A percentile compares a stretch with the other conserved stretches of the same genome.
Conservation (phyloP, 2,797 vertebrate species). For the Apogon hyalosoma region DNA sequence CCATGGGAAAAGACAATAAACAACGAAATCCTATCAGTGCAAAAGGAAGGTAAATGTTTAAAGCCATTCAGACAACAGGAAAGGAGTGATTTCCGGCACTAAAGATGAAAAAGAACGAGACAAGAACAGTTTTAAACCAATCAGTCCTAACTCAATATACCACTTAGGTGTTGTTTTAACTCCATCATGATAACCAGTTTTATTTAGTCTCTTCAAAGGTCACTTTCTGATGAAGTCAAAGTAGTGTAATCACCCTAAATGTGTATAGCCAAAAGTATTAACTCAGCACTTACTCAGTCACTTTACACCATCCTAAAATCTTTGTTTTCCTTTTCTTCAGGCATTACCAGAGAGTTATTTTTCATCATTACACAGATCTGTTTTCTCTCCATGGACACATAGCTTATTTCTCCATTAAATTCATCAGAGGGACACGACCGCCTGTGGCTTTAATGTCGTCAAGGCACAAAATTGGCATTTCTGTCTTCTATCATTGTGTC, state of each 20-base stretch:
- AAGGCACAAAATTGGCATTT: slow-evolving; percentile 41
- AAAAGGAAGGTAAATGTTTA: slow-evolving; percentile 76
- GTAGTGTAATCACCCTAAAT: slow-evolving; percentile 77
- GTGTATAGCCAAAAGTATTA: slow-evolving; percentile 78
- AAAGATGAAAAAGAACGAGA: slow-evolving; percentile 79
- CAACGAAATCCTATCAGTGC: slow-evolving; percentile 78
- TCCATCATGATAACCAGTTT: slow-evolving; percentile 80
- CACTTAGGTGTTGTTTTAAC: slow-evolving; percentile 81
- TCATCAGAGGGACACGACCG: slow-evolving; percentile 42
- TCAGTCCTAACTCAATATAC: slow-evolving; percentile 83
- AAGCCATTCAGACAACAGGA: slow-evolving; percentile 80
- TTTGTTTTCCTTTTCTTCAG: slow-evolving; percentile 41
- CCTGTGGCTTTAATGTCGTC: slow-evolving; percentile 40
- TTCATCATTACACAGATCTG: slow-evolving; percentile 58
- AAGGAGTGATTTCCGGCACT: slow-evolving; percentile 81
- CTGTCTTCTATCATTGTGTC: slow-evolving; percentile 5
- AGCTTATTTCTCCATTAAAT: slow-evolving; percentile 38
- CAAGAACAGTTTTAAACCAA: slow-evolving; percentile 76
- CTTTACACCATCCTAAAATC: slow-evolving; percentile 52
- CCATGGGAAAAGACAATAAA: slow-evolving; percentile 80
- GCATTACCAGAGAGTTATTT: slow-evolving; percentile 47
- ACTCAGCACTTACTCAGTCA: slow-evolving; percentile 70
- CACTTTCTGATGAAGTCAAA: slow-evolving; percentile 81
- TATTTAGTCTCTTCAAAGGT: slow-evolving; percentile 83
- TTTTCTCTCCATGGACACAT: slow-evolving; percentile 41